phyloP scores from a whole-genome alignment of 2,113 vertebrate genomes.

The Rhabdornis inornatus region DNA sequence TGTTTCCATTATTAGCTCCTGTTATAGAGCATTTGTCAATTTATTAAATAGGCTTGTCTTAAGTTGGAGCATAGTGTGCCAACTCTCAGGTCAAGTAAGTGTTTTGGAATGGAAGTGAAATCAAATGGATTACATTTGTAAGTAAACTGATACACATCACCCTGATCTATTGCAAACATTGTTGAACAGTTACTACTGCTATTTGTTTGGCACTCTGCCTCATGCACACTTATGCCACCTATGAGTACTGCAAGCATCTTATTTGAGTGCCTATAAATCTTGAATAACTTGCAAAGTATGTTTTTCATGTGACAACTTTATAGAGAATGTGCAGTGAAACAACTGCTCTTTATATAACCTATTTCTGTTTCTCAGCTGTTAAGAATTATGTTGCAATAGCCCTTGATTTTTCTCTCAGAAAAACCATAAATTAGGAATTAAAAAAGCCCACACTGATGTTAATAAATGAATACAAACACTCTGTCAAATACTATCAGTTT shows the following conservation, averaged over 20 bases:
- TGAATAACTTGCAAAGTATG: not conserved
- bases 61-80: not conserved
- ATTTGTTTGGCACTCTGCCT: slow-evolving; percentile 8
- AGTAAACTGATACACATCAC: not conserved
- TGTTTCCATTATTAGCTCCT: not conserved
- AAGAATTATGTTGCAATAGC: not conserved
- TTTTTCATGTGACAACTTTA: not conserved
- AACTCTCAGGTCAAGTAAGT: not conserved
- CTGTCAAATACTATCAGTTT: not conserved
- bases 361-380: not conserved
- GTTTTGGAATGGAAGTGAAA: not conserved
- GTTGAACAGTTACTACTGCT: not conserved
- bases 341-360: not conserved
- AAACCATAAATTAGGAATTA: not conserved
- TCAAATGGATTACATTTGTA: not conserved
- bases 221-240: not conserved
- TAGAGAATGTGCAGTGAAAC: not conserved
- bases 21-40: not conserved
- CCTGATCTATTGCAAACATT: not conserved
- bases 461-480: not conserved
- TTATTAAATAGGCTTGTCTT: not conserved
- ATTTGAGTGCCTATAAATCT: not conserved
- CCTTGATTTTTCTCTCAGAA: not conserved
- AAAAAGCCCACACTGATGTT: not conserved
- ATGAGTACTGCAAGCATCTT: not conserved